Percentiles rank a stretch among this genome's conserved stretches.
phyloP scores from a whole-genome alignment of 2,113 vertebrate genomes.

The Rhombomys opimus region DNA sequence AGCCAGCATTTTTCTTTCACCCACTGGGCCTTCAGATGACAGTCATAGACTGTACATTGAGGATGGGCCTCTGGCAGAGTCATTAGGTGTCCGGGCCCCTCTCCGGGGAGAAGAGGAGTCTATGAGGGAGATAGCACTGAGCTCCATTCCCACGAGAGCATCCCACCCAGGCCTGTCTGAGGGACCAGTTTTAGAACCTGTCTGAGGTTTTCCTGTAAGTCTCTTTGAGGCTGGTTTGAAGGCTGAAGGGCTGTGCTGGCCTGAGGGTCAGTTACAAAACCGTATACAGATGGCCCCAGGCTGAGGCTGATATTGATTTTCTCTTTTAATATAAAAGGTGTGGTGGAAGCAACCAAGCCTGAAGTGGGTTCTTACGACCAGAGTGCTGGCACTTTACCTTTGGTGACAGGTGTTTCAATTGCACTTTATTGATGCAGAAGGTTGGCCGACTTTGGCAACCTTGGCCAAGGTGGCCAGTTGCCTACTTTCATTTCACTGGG shows the following conservation, averaged over 20 bases:
- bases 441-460: not conserved
- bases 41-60: not conserved
- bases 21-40: not conserved
- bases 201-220: not conserved
- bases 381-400: not conserved
- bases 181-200: not conserved
- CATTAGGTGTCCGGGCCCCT: not conserved
- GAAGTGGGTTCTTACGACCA: not conserved
- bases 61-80: not conserved
- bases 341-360: not conserved
- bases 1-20: not conserved
- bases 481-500: not conserved
- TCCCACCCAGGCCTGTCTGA: not conserved
- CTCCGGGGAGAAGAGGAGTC: not conserved
- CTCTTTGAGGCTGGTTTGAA: constrained; percentile 48
- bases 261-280: not conserved
- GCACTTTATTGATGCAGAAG: not conserved
- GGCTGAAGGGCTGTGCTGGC: not conserved
- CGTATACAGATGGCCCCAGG: not conserved
- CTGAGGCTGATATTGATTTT: not conserved
- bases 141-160: not conserved
- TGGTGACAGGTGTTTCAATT: not conserved
- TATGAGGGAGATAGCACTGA: not conserved
- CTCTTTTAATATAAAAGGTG: not conserved
- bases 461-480: not conserved